Percentiles rank a stretch among this genome's conserved stretches.
These are phyloP conservation scores for Takifugu rubripes DNA, from an alignment of 2,797 vertebrate genomes.

Conservation along the genomic window DNA sequence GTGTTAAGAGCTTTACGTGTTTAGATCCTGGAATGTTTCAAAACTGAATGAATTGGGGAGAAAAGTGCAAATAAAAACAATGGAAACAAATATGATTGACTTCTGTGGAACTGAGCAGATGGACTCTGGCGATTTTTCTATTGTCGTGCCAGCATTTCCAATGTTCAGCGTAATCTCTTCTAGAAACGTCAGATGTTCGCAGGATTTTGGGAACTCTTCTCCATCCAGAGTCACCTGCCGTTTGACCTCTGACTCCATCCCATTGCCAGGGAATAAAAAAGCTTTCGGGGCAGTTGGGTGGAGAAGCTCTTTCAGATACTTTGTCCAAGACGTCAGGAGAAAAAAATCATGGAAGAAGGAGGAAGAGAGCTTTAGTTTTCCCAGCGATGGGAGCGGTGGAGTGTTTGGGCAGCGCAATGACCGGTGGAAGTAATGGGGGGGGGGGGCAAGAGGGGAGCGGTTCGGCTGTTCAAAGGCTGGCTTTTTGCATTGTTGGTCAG, in stretches of 20 bases:
- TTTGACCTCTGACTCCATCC: constrained; percentile 43
- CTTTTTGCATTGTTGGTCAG: constrained; percentile 98
- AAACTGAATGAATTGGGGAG: too few species aligned
- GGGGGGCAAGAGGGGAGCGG: constrained; percentile 53
- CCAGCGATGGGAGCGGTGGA: constrained; percentile 49
- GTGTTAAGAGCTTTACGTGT: too few species aligned
- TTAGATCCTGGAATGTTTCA: too few species aligned
- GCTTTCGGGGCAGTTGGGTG: constrained; percentile 30
- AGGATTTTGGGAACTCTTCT: constrained; percentile 31
- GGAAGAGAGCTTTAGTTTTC: constrained; percentile 25
- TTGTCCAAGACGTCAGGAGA: constrained; percentile 41
- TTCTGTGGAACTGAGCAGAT: constrained; percentile 10
- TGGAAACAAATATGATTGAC: background rate
- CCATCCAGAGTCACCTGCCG: constrained; percentile 35
- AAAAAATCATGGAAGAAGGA: constrained; percentile 24
- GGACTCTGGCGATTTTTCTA: background rate
- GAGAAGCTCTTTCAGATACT: constrained; percentile 53
- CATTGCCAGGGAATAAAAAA: constrained; percentile 18
- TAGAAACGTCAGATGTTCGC: constrained; percentile 8
- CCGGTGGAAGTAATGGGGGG: constrained; percentile 34
- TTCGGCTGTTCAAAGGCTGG: constrained; percentile 96
- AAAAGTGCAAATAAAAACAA: too few species aligned
- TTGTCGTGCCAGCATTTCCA: background rate
- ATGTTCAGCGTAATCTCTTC: constrained; percentile 12
- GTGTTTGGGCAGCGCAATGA: constrained; percentile 41